These are phyloP conservation scores for Mesorhabditis sp. DNA, from an alignment of 2,888 invertebrate species.

Conservation along the genomic window DNA sequence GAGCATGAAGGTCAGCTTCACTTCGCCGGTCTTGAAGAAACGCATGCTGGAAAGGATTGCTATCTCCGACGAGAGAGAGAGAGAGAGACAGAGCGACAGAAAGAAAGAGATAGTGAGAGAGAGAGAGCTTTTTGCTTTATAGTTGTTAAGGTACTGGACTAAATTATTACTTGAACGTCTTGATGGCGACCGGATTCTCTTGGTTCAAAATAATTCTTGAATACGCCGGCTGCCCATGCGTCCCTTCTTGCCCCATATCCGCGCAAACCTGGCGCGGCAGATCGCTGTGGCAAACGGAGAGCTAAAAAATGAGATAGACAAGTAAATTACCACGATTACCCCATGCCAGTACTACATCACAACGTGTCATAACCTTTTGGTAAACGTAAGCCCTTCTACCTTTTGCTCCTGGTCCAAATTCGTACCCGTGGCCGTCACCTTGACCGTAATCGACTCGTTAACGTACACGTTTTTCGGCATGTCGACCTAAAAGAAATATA, in stretches of 20 bases:
- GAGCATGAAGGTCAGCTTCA: slow-evolving; percentile 29
- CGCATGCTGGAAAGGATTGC: slow-evolving; percentile 30
- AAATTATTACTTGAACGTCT: slow-evolving; percentile 22
- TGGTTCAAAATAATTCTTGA: slow-evolving; percentile 32
- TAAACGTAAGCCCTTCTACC: slow-evolving; percentile 10
- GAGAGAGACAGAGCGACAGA: no score
- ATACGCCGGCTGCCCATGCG: slow-evolving; percentile 29
- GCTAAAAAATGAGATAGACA: slow-evolving; percentile 9
- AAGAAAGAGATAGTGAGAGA: no score
- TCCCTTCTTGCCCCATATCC: slow-evolving; percentile 34
- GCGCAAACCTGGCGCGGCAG: slow-evolving; percentile 36
- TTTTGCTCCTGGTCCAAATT: slow-evolving; percentile 12
- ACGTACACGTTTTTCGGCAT: slow-evolving; percentile 48
- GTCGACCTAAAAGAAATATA: slow-evolving; percentile 36
- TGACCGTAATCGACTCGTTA: slow-evolving; percentile 51
- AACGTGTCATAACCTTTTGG: not conserved
- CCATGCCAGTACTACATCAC: no score
- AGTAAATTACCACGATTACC: no score
- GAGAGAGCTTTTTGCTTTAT: slow-evolving; percentile 6
- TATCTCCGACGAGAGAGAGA: no score
- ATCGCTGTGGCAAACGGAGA: slow-evolving; percentile 32
- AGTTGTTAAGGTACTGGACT: not conserved
- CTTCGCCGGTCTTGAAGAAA: slow-evolving; percentile 26
- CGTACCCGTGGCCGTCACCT: slow-evolving; percentile 40
- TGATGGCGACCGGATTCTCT: slow-evolving; percentile 28